Base-by-base conservation (phyloP, 92 coral and sea anemone species). In the Bergia sp. region DNA sequence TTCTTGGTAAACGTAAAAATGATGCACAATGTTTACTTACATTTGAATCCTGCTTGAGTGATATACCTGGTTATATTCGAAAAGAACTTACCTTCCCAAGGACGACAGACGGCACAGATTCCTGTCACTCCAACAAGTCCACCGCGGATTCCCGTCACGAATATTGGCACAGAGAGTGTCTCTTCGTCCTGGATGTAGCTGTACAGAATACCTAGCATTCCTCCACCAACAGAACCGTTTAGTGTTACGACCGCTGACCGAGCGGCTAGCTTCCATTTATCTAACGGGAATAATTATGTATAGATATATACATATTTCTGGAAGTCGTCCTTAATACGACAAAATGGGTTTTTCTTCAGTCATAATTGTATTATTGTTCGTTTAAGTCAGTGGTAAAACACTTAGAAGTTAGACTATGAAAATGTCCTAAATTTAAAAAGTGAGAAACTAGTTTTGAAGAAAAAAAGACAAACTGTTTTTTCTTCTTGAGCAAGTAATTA, bases 91-190 rank as follows among this genome's bases (percentile, higher is more conserved):
- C 87, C 94, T 82, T 95, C 98, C 98, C 98, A 95, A 4, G 98
- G 98, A 23, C 92, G 93, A 1, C 96, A 94, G 1, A 95, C 86
- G 0, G 98, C 93, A 38, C 98, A 95, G 81, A 95, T 93, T 1
- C 94, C 98, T 38, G 97, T 94, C 0, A 94, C 95, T 53, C 94
- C 93, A 42, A 96, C 98, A 67, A 96, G 93, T 44, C 98, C 98
- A 10, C 98, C 98, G 53, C 94, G 98, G 85, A 96, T 85, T 12
- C 98, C 98, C 0, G 96, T 91, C 7, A 96, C 95, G 64, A 96
- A 86, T 15, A 88, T 89, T 20, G 93, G 91, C 42, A 96, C 91
- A 72, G 95, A 94, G 39, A 96, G 80, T 65, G 88, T 92, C 80
- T 95, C 86, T 12, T 79, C 65, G 91, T 92, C 92, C 61, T 15